phyloP scores from a whole-genome alignment of 2,113 vertebrate species.

The Dromaius novaehollandiae region DNA sequence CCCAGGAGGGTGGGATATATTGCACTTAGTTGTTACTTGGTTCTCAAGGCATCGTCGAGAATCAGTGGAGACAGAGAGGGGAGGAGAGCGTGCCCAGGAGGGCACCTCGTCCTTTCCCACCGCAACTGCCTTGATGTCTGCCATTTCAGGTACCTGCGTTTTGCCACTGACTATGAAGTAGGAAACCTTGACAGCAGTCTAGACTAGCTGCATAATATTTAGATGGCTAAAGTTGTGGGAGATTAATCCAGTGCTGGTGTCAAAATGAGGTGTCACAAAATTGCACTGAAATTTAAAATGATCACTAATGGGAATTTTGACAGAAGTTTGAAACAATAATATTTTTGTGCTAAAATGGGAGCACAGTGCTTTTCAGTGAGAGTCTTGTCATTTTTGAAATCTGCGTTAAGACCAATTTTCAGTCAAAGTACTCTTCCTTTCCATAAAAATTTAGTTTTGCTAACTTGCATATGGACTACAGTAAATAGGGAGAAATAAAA shows the following conservation, averaged over 20 bases:
- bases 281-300: background rate
- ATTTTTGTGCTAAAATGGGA: constrained; percentile 39
- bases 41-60: background rate
- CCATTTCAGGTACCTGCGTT: background rate
- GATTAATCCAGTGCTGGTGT: background rate
- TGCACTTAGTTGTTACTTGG: background rate
- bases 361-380: background rate
- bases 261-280: background rate
- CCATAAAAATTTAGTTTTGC: background rate
- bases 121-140: background rate
- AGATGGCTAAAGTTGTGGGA: background rate
- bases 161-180: rapidly evolving
- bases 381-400: constrained; percentile 23
- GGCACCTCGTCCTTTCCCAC: rapidly evolving
- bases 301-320: constrained; percentile 58
- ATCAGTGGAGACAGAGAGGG: no score
- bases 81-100: background rate
- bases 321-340: background rate
- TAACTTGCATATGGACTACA: background rate
- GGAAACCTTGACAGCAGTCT: background rate
- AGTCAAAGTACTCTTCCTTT: background rate
- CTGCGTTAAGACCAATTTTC: constrained; percentile 46
- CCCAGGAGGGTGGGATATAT: background rate
- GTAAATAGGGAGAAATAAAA: constrained; percentile 5
- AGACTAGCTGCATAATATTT: background rate